A percentile compares a stretch with the other conserved stretches of the same genome.
Conservation (phyloP, 2,888 invertebrate species). For the Drosophila kanekoi region DNA sequence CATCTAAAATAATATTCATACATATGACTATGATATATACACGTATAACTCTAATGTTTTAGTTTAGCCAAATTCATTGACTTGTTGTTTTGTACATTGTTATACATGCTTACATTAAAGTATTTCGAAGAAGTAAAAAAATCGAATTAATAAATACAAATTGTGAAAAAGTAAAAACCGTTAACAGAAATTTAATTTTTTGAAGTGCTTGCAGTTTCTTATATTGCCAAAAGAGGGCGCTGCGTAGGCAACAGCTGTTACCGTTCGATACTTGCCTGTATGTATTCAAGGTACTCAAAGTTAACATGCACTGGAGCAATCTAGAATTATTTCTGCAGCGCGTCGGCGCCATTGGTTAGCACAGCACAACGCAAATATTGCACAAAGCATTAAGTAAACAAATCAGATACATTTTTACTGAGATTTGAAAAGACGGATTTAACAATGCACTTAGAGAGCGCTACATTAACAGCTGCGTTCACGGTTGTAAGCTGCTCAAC, state of each 20-base stretch:
- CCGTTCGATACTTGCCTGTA: not conserved
- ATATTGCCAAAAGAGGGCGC: constrained; percentile 9
- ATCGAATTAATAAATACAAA: constrained; percentile 59
- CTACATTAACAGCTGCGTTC: too few species aligned
- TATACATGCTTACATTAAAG: constrained; percentile 68
- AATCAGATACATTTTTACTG: too few species aligned
- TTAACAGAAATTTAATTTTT: constrained; percentile 10
- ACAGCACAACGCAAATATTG: not conserved
- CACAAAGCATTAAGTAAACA: not conserved
- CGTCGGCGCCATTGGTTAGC: constrained; percentile 4
- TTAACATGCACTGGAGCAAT: not conserved
- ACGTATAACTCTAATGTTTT: constrained; percentile 54
- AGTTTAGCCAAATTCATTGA: constrained; percentile 75
- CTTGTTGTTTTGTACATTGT: constrained; percentile 80
- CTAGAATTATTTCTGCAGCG: not conserved
- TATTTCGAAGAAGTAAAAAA: constrained; percentile 50
- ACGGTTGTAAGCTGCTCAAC: not conserved
- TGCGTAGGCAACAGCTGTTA: not conserved
- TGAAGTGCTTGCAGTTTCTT: not conserved
- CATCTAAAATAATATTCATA: constrained; percentile 42
- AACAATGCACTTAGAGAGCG: too few species aligned
- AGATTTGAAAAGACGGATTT: too few species aligned
- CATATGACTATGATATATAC: constrained; percentile 54
- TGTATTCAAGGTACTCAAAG: not conserved
- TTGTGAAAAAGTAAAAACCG: constrained; percentile 31